A percentile compares a stretch with the other conserved stretches of the same genome.
phyloP scores from a whole-genome alignment of 2,888 invertebrate genomes.

The Pecten maximus region DNA sequence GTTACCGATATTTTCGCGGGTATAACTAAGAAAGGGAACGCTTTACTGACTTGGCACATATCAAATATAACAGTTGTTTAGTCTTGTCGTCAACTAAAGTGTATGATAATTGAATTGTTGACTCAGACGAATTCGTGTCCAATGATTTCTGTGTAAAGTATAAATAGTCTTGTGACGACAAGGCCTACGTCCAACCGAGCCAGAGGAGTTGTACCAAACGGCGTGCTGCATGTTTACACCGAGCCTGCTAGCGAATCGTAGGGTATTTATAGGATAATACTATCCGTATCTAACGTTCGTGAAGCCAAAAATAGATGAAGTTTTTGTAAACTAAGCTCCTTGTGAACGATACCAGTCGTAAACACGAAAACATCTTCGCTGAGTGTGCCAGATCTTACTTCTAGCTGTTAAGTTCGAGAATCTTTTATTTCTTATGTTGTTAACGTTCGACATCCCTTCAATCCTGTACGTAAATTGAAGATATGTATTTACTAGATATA shows the following conservation, averaged over 20 bases:
- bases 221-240: not conserved
- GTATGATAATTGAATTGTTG: not conserved
- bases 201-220: not conserved
- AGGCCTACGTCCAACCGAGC: not conserved
- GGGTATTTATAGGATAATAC: constrained; percentile 10
- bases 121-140: not conserved
- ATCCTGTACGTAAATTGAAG: too few relatives aligned
- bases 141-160: not conserved
- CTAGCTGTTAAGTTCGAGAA: not conserved
- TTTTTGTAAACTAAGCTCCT: not conserved
- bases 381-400: not conserved
- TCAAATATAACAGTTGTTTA: not conserved
- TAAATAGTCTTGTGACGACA: not conserved
- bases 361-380: not conserved
- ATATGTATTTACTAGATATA: too few relatives aligned
- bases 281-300: not conserved
- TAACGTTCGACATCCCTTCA: too few relatives aligned
- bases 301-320: constrained; percentile 5
- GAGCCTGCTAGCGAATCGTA: not conserved
- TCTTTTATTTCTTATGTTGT: too few relatives aligned
- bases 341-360: not conserved
- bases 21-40: not conserved
- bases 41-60: not conserved
- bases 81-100: not conserved
- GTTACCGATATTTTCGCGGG: not conserved